These are phyloP conservation scores for Murina feae DNA, from an alignment of 2,113 vertebrate genomes.

Conservation along the genomic window DNA sequence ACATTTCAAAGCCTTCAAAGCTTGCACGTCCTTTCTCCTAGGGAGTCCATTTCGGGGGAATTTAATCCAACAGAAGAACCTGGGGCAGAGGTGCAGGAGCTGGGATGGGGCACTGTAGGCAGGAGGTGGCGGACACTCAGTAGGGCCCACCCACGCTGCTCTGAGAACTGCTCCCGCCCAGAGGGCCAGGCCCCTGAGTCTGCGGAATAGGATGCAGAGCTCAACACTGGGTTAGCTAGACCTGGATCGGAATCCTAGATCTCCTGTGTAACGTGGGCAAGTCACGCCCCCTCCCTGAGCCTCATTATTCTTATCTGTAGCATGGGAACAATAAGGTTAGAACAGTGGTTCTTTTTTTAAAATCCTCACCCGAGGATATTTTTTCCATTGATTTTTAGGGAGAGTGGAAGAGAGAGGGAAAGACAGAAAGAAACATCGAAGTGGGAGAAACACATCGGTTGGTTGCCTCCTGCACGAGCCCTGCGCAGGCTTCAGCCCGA, in stretches of 20 bases:
- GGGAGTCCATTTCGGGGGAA: background rate
- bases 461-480: too few relatives aligned
- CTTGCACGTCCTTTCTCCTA: background rate
- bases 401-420: background rate
- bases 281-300: background rate
- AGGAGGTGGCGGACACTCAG: background rate
- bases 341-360: background rate
- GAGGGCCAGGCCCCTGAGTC: background rate
- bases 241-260: background rate
- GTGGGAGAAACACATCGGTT: too few relatives aligned
- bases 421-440: background rate
- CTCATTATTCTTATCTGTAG: background rate
- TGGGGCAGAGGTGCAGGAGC: background rate
- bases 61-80: background rate
- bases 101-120: too few relatives aligned
- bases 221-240: background rate
- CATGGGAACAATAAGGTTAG: background rate
- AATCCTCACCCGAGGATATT: too few relatives aligned
- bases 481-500: too few relatives aligned
- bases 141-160: accelerated
- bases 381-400: too few relatives aligned
- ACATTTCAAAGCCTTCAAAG: background rate
- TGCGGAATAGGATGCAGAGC: background rate
- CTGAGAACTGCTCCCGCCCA: background rate
- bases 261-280: background rate